A percentile compares a stretch with the other conserved stretches of the same genome.
These are phyloP conservation scores for Acleris cristana DNA, from an alignment of 2,888 invertebrate genomes.

Conservation along the genomic window DNA sequence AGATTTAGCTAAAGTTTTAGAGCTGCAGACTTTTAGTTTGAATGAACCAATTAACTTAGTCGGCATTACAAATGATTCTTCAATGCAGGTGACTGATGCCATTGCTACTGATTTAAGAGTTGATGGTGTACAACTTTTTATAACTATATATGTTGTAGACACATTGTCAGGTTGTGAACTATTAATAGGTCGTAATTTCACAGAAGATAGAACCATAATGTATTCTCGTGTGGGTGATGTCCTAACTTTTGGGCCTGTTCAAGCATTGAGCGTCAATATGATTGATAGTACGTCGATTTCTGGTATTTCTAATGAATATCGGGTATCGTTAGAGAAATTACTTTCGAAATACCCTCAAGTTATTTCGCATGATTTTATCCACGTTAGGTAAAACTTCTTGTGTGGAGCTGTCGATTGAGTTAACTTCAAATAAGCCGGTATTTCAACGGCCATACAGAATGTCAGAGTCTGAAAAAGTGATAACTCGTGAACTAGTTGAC, in stretches of 20 bases:
- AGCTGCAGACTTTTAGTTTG: not conserved
- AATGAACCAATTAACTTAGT: not conserved
- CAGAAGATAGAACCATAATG: not conserved
- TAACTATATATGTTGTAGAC: not conserved
- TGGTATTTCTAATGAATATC: slow-evolving; percentile 1
- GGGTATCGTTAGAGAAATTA: not conserved
- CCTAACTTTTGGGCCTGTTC: not conserved
- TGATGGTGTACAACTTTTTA: not conserved
- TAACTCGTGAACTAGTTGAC: slow-evolving; percentile 3
- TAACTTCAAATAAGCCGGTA: slow-evolving; percentile 6
- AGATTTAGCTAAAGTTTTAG: not conserved
- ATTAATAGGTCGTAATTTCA: too few species aligned
- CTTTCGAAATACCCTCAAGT: slow-evolving; percentile 8
- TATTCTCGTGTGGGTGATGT: slow-evolving; percentile 4
- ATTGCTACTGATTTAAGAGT: not conserved
- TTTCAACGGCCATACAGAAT: slow-evolving; percentile 3
- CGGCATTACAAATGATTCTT: not conserved
- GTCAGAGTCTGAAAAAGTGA: not conserved
- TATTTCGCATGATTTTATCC: not conserved
- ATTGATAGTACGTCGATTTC: not conserved
- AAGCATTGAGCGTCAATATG: not conserved
- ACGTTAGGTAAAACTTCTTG: not conserved
- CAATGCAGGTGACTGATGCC: not conserved
- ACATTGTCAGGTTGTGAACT: not conserved
- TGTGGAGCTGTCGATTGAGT: slow-evolving; percentile 1